Evolutionary conservation across 2,888 invertebrate species (phyloP), one percentile per base, ranked within the genome.

Genomic region (Geophilus truncorum): DNA sequence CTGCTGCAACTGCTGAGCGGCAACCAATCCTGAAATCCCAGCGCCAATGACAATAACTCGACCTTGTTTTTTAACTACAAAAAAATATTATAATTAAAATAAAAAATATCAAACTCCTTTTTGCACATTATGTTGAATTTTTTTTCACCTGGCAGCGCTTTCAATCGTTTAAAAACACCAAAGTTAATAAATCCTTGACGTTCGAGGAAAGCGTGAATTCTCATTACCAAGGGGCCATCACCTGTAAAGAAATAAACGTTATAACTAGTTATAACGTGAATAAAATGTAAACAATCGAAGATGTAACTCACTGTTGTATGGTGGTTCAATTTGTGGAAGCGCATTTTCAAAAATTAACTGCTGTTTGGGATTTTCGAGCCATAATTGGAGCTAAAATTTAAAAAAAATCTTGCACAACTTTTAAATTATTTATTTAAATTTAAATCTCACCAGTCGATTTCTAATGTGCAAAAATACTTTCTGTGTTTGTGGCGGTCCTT

Each of bases 131-230:
- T 3, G n/a, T 25, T 36, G 0, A 1, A 34, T 36, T 18, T n/a
- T 62, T 62, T 30, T 76, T 82, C 83, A 86, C 86, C 84, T 81
- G 87, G 87, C n/a, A 86, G 81, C 36, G 86, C 85, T 85, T 93
- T 93, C 3, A 94, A 87, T 45, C 95, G 90, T 86, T 96, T 95
- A 87, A 96, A 99, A 78, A 97, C 93, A 0, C 99, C 99, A 89
- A 96, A 98, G 89, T 99, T 99, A 83, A 99, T 97, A 85, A 94
- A 96, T 1, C 98, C 98, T 87, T 98, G 96, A 75, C 99, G 91
- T 85, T 98, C 96, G 45, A 99, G 89, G 87, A 94, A 99, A 0
- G 94, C 93, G 88, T 96, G 96, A 34, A 95, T 91, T 83, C 97
- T 91, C 86, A 92, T 90, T 1, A 97, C 91, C 25, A 98, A 88